A percentile compares a stretch with the other conserved stretches of the same genome.
These are phyloP conservation scores for Anniella stebbinsi DNA, from an alignment of 2,797 vertebrate species.

Conservation along the genomic window DNA sequence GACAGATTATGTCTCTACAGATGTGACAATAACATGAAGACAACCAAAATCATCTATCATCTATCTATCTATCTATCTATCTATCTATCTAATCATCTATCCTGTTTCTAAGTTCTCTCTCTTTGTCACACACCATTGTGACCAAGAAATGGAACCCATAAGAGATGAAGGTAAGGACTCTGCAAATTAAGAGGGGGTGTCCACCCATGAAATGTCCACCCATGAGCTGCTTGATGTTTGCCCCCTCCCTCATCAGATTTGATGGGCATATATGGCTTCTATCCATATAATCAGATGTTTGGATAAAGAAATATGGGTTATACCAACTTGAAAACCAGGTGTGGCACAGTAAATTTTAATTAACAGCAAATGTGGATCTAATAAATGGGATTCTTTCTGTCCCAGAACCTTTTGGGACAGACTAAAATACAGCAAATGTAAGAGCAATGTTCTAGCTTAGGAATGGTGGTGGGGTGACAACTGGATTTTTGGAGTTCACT, in stretches of 20 bases:
- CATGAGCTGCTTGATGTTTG: not conserved
- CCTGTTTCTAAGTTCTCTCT: not conserved
- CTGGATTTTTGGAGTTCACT: not conserved
- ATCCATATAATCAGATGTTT: not conserved
- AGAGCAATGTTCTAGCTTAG: too few species aligned
- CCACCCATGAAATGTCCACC: not conserved
- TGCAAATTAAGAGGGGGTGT: not conserved
- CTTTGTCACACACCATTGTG: not conserved
- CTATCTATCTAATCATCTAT: not conserved
- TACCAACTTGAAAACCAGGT: not conserved
- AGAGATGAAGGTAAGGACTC: not conserved
- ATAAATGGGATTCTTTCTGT: too few species aligned
- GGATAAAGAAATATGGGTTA: not conserved
- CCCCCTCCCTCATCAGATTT: not conserved
- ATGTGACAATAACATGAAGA: not conserved
- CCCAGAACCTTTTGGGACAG: too few species aligned
- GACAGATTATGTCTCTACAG: slow-evolving; percentile 8
- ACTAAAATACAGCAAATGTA: too few species aligned
- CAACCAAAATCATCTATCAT: not conserved
- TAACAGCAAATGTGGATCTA: too few species aligned
- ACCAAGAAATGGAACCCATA: not conserved
- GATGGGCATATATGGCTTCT: not conserved
- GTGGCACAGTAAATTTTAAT: too few species aligned
- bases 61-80: not conserved
- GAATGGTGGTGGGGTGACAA: not conserved